Evolutionary conservation across 2,888 invertebrate species (phyloP), one percentile per base, ranked within the genome.

Genomic region (Heptascelio sp.): DNA sequence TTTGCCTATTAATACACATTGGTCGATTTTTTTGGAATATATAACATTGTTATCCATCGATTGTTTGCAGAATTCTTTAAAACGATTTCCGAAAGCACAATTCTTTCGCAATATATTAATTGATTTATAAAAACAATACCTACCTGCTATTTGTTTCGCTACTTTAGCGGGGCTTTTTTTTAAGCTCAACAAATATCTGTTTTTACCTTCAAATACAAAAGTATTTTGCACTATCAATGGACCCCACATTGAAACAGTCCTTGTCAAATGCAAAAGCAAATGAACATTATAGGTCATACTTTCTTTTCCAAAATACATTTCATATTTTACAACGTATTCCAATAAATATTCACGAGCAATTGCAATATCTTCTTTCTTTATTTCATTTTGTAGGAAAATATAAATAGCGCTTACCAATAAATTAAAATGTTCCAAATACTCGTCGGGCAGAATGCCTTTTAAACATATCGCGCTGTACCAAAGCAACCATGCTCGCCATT

Each of bases 281-380:
- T 83, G 82, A 11, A 83, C 64, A 25, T 83, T 75, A 37, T 59
- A 65, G 2, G 53, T 51, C 65, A 71, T 71, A 1, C 46, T 49
- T 5, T 19, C n/a, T 51, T 59, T 49, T 15, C 26, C 23, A 21
- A 65, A 73, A 25, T 26, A 73, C 17, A 17, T 17, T 64, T 80
- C 46, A 19, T 43, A 57, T 53, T 40, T 17, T 40, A 37, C 8
- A 3, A 62, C 21, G n/a, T 23, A 72, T 13, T 30, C 11, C 1
- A 51, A 53, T 21, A 76, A 25, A 6, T 34, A 37, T 19, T 15
- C 11, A 34, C 23, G 37, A 23, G 65, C 65, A 8, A 11, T 25
- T 2, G 1, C 13, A 26, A 65, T 11, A 21, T 75, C 65, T 2
- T 15, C 13, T 34, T 5, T 13, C 8, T 37, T 25, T 0, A 75